These are phyloP conservation scores for Ovibos moschatus DNA, from an alignment of 2,113 vertebrate species.

Conservation along the genomic window DNA sequence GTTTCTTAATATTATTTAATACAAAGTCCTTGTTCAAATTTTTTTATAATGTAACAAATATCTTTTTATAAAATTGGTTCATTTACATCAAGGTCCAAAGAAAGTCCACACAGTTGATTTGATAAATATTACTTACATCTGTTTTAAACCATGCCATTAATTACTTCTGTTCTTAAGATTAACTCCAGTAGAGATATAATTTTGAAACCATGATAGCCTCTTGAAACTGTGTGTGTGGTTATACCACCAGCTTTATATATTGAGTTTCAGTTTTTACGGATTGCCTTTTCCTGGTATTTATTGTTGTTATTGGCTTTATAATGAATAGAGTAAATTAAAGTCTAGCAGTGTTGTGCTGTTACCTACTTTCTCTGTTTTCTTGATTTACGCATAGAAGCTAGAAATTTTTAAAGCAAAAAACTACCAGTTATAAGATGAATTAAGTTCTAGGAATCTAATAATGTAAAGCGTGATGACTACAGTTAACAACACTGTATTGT, in stretches of 20 bases:
- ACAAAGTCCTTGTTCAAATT: not conserved
- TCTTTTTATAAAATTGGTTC: not conserved
- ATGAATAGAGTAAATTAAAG: not conserved
- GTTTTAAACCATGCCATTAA: not conserved
- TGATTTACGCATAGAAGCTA: not conserved
- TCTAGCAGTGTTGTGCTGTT: not conserved
- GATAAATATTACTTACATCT: not conserved
- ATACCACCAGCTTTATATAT: not conserved
- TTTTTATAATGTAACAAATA: not conserved
- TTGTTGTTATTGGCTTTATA: not conserved
- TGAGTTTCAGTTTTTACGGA: not conserved
- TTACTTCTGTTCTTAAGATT: not conserved
- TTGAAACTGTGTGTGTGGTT: not conserved
- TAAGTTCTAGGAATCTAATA: not conserved
- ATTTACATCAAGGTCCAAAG: not conserved
- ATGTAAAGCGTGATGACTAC: not conserved
- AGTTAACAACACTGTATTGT: not conserved
- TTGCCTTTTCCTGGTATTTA: not conserved
- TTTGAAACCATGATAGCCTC: not conserved
- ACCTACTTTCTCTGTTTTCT: not conserved
- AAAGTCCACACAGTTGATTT: not conserved
- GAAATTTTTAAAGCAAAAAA: constrained; percentile 25
- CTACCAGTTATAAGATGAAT: not conserved
- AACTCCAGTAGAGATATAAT: not conserved
- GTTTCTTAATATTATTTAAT: not conserved